Conservation (phyloP, 2,113 vertebrate species). For the Leucosticte australis region DNA sequence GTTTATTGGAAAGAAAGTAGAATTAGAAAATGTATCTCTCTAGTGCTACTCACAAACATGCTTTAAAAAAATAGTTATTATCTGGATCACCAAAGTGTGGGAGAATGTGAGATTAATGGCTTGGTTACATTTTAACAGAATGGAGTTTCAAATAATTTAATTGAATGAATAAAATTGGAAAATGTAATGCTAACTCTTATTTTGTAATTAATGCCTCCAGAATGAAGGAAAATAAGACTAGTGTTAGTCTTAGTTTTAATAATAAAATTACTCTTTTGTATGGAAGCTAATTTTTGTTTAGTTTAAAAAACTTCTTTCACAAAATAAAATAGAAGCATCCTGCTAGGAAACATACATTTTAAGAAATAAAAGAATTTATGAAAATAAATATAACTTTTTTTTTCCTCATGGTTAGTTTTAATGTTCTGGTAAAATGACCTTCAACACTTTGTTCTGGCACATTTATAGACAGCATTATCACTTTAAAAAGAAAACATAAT, state of each 20-base stretch:
- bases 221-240: not conserved
- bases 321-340: not conserved
- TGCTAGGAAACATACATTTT: not conserved
- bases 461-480: constrained; percentile 25
- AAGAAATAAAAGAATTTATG: not conserved
- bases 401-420: not conserved
- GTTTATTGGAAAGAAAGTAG: constrained; percentile 13
- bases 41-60: not conserved
- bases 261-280: not conserved
- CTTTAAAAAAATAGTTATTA: not conserved
- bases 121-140: not conserved
- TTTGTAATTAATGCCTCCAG: not conserved
- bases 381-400: not conserved
- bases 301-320: not conserved
- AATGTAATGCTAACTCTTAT: not conserved
- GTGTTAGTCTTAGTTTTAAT: not conserved
- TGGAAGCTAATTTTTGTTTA: not conserved
- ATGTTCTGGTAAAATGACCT: not conserved
- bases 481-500: constrained; percentile 43
- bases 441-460: not conserved
- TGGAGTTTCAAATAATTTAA: not conserved
- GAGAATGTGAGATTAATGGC: not conserved
- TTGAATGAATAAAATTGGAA: not conserved
- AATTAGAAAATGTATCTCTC: not conserved
- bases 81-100: not conserved